Evolutionary conservation across 1,140 invertebrate genomes (phyloP), one percentile per base, ranked within the genome.

Genomic region (Pogonomyrmex barbatus): DNA sequence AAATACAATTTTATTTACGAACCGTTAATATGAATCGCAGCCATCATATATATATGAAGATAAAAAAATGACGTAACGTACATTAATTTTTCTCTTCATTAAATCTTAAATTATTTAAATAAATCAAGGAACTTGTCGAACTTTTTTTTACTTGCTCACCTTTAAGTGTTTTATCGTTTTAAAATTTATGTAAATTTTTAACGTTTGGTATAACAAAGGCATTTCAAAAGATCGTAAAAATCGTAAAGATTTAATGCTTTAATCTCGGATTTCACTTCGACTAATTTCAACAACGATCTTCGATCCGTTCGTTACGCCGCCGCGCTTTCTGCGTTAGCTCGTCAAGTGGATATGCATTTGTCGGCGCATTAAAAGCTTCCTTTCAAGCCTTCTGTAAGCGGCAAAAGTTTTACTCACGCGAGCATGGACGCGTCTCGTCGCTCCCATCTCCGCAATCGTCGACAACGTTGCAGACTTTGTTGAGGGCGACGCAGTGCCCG

Each of bases 381-480:
- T 50, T 52, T 63, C 36, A 24, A 50, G 52, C 33, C 39, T 47
- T 86, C 39, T 9, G n/a, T 12, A 30, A 62, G 50, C 50, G 36
- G 86, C 45, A 87, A 67, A 73, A n/a, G 70, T 79, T 83, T 60
- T 90, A 97, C 98, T 98, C 94, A 98, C 98, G 97, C 94, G 98
- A 97, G 93, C 98, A 98, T 93, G 97, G 97, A 90, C 97, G 96
- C 45, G 97, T 97, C 93, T 98, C 98, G 94, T 98, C 98, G 58
- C 97, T 97, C 47, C 96, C 96, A 93, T 98, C 98, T 1, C 97
- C 97, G 91, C 98, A 98, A 93, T 98, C 97, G 94, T 98, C 97
- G 85, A 96, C 95, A 88, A 97, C 97, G 93, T 98, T 97, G 95
- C 98, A 98, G 94, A 96, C 98, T 92, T 97, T 96, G 94, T 97